Percentiles rank a stretch among this genome's conserved stretches.
Conservation (phyloP, 2,888 invertebrate genomes). For the Cosmopolites sordidus region DNA sequence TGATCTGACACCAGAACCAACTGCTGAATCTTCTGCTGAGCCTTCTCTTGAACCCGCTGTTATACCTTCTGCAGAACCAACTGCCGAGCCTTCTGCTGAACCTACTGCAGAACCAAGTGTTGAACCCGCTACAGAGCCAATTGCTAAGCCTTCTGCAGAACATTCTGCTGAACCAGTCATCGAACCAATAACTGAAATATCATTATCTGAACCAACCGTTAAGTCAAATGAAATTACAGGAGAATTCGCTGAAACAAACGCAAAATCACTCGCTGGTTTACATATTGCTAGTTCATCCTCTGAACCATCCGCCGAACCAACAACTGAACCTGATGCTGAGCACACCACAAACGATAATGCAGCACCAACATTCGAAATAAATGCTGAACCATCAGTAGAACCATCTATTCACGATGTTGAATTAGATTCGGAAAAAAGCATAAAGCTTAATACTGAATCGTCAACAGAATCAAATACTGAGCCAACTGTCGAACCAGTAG, state of each 20-base stretch:
- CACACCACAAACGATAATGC: constrained; percentile 1
- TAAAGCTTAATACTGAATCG: constrained; percentile 30
- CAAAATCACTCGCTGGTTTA: no score
- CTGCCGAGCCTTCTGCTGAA: constrained; percentile 33
- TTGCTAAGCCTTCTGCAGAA: constrained; percentile 28
- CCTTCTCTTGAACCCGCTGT: constrained; percentile 36
- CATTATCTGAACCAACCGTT: constrained; percentile 37
- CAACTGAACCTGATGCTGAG: constrained; percentile 13
- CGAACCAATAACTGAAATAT: constrained; percentile 14
- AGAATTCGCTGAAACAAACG: constrained; percentile 35
- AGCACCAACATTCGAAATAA: constrained; percentile 37
- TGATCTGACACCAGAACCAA: constrained; percentile 40
- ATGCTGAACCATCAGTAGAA: constrained; percentile 42
- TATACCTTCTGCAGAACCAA: constrained; percentile 39
- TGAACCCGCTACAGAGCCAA: constrained; percentile 18
- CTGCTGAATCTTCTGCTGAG: constrained; percentile 22
- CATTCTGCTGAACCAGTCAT: constrained; percentile 48
- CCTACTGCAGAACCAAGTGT: constrained; percentile 27
- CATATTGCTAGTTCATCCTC: no score
- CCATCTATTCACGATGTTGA: constrained; percentile 49
- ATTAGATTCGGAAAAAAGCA: no score
- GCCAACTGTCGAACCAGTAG: constrained; percentile 35
- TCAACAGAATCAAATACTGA: constrained; percentile 17
- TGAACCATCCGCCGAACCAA: constrained; percentile 32
- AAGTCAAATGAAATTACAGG: constrained; percentile 25